Evolutionary conservation across 2,888 invertebrate species (phyloP).

Genomic region (Tenthredo mesomela): DNA sequence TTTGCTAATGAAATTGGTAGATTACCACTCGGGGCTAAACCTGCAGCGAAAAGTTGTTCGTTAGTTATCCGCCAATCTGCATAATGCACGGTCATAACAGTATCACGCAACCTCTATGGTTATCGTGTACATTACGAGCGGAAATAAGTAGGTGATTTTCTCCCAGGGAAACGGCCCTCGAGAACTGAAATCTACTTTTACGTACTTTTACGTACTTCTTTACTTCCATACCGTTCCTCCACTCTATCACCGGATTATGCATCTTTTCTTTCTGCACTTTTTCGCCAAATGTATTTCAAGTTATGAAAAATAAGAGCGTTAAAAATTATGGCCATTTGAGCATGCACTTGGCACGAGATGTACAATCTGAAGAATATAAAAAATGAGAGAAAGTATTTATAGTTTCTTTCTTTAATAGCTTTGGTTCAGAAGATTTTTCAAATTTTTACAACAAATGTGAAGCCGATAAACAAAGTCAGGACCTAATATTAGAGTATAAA

Average conservation of each 20-base stretch:
- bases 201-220: slow-evolving; percentile 30
- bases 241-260: slow-evolving; percentile 28
- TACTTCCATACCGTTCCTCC: background rate
- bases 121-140: slow-evolving; percentile 41
- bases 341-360: background rate
- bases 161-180: slow-evolving; percentile 27
- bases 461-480: background rate
- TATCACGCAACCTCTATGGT: slow-evolving; percentile 45
- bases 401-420: background rate
- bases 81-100: slow-evolving; percentile 49
- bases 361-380: background rate
- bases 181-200: slow-evolving; percentile 38
- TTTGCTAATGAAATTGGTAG: slow-evolving; percentile 45
- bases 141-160: slow-evolving; percentile 49
- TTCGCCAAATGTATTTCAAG: background rate
- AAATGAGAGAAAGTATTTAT: background rate
- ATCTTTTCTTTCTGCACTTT: slow-evolving; percentile 8
- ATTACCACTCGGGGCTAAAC: slow-evolving; percentile 24
- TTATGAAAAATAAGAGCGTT: background rate
- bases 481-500: slow-evolving; percentile 16
- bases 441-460: background rate
- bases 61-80: slow-evolving; percentile 50
- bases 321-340: background rate
- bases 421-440: background rate
- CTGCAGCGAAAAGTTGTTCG: slow-evolving; percentile 40